Conservation (phyloP, 2,888 invertebrate species). For the Chrysolina americana region DNA sequence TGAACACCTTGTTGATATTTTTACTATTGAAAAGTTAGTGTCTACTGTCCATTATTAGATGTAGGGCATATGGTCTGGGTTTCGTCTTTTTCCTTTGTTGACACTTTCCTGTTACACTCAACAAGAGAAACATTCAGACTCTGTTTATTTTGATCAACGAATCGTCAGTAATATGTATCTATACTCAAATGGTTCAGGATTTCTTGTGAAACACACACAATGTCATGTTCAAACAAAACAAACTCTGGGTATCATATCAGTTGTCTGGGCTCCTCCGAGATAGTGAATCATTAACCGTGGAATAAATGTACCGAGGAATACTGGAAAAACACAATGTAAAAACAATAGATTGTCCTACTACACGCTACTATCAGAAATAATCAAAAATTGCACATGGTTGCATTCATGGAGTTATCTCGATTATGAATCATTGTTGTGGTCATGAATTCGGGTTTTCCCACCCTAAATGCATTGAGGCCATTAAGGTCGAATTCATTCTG, state of each 20-base stretch:
- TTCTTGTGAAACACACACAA: neutral
- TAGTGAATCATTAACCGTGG: slow-evolving; percentile 34
- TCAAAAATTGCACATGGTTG: slow-evolving; percentile 67
- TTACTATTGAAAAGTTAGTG: too few species aligned
- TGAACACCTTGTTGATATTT: too few species aligned
- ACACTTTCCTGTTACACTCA: too few species aligned
- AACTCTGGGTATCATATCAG: slow-evolving; percentile 12
- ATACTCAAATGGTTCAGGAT: too few species aligned
- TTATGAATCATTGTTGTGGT: slow-evolving; percentile 48
- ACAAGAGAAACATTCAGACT: too few species aligned
- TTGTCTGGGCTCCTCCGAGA: slow-evolving; percentile 25
- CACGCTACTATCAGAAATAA: slow-evolving; percentile 62
- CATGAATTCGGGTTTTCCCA: slow-evolving; percentile 52
- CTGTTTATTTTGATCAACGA: too few species aligned
- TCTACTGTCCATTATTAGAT: too few species aligned
- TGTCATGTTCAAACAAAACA: neutral
- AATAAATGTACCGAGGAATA: slow-evolving; percentile 32
- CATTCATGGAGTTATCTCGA: slow-evolving; percentile 58
- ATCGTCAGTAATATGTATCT: too few species aligned
- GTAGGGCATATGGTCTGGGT: too few species aligned
- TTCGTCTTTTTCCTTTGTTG: too few species aligned
- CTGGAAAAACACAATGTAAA: slow-evolving; percentile 48
- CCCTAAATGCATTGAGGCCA: slow-evolving; percentile 15
- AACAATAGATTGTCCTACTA: slow-evolving; percentile 53
- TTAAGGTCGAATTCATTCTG: slow-evolving; percentile 9